Base-by-base conservation (phyloP, 2,888 invertebrate genomes). In the Scotopteryx bipunctaria region DNA sequence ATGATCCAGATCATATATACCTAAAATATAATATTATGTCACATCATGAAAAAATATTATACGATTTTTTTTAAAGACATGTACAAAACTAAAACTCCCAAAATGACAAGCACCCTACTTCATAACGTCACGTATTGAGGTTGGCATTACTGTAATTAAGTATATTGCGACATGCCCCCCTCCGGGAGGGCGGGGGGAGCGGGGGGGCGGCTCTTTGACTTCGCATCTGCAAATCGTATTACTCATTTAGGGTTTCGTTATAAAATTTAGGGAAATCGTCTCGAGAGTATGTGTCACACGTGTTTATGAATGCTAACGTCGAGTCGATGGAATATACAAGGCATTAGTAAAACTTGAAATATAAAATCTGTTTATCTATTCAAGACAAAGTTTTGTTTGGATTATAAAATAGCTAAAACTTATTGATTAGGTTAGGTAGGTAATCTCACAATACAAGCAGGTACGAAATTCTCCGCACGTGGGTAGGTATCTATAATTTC, bases 111-210 rank as follows among this genome's bases (percentile, higher is more conserved):
- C 67, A 73, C 71, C 74, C 70, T 72, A 73, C 61, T 44, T 47
- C 49, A 57, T 67, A 68, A 64, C 71, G 67, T 72, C 81, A 80
- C 81, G 81, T 81, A 83, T 81, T 78, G 77, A 76, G 80, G 81
- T 76, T 69, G 69, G 76, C 71, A 83, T 84, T 83, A 82, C 76
- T 72, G 83, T 86, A 86, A 86, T 86, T 86, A 84, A 83, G 84
- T 86, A 81, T 83, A 85, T 82, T 80, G 78, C 83, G 79, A 73
- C 76, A 75, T 50, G 51, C n/a, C n/a, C n/a, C n/a, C n/a, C n/a
- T n/a, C n/a, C 51, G 48, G 54, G 37, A 27, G 45, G 51, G 51
- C 45, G 54, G 42, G 57, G 36, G 60, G 48, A 35, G 44, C 53
- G 41, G 31, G 42, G 49, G 52, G 57, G 58, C 44, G 59, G 72